A percentile compares a stretch with the other conserved stretches of the same genome.
These are phyloP conservation scores for Dendrolimus punctatus DNA, from an alignment of 1,140 invertebrate genomes.

Conservation along the genomic window DNA sequence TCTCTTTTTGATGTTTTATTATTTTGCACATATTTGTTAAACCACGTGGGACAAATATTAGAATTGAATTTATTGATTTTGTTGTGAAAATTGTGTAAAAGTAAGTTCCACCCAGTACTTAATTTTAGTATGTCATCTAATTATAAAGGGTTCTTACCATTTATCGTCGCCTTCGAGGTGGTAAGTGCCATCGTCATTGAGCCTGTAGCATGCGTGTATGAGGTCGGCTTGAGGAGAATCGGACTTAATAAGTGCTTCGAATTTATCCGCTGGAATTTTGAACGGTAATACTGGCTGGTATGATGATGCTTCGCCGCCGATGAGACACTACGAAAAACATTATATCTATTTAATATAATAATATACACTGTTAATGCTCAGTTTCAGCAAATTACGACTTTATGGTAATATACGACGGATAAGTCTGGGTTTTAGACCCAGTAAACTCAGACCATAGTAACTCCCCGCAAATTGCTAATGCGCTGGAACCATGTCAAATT, in stretches of 20 bases:
- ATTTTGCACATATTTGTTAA: too few species aligned
- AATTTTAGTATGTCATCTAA: background rate
- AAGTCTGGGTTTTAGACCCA: too few species aligned
- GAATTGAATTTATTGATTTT: too few species aligned
- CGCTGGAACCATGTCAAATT: too few species aligned
- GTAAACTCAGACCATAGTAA: too few species aligned
- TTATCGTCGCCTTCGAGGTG: constrained; percentile 52
- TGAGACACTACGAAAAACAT: constrained; percentile 39
- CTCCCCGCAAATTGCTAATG: too few species aligned
- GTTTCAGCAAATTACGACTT: too few species aligned
- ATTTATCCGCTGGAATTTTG: constrained; percentile 36
- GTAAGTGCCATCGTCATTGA: constrained; percentile 37
- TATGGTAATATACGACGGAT: too few species aligned
- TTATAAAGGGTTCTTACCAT: constrained; percentile 31
- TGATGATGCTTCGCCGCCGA: constrained; percentile 46
- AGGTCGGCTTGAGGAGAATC: constrained; percentile 44
- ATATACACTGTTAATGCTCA: background rate
- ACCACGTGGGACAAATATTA: too few species aligned
- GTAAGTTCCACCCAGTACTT: too few species aligned
- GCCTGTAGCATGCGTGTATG: constrained; percentile 39
- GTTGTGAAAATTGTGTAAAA: too few species aligned
- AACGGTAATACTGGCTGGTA: constrained; percentile 56
- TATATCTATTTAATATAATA: background rate
- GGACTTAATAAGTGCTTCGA: constrained; percentile 46
- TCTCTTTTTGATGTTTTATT: too few species aligned